A percentile compares a stretch with the other conserved stretches of the same genome.
These are phyloP conservation scores for Drymodes brunneopygia DNA, from an alignment of 2,113 vertebrate genomes.

Conservation along the genomic window DNA sequence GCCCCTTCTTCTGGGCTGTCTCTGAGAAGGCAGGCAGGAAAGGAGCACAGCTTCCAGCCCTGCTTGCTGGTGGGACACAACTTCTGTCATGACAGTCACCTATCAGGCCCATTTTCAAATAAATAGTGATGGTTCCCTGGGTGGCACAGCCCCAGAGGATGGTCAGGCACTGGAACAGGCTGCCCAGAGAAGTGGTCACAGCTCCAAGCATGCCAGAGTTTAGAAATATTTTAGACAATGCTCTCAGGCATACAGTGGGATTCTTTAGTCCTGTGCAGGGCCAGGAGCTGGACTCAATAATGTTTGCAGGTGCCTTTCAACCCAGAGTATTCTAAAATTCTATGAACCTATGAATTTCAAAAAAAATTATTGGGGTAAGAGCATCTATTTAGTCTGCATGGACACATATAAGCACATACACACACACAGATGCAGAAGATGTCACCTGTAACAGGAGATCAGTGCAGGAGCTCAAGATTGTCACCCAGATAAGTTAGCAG, in stretches of 20 bases:
- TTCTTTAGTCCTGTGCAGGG: not conserved
- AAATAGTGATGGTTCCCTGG: not conserved
- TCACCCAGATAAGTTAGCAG: conserved; percentile 42
- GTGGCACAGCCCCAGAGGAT: not conserved
- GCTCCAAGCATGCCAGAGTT: not conserved
- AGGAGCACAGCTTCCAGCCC: not conserved
- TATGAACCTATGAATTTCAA: not conserved
- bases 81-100: not conserved
- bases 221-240: not conserved
- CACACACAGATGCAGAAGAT: not conserved
- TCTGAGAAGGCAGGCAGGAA: not conserved
- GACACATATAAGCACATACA: too few relatives aligned
- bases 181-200: not conserved
- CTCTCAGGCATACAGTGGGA: not conserved
- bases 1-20: not conserved
- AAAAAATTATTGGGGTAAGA: not conserved
- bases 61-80: not conserved
- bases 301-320: not conserved
- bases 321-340: not conserved
- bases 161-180: not conserved
- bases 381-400: not conserved
- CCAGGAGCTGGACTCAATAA: rapidly evolving
- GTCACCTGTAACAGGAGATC: not conserved
- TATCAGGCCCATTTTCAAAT: not conserved
- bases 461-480: conserved; percentile 18